A percentile compares a stretch with the other conserved stretches of the same genome.
Conservation (phyloP, 1,140 invertebrate species). For the Neodiprion pinetum region DNA sequence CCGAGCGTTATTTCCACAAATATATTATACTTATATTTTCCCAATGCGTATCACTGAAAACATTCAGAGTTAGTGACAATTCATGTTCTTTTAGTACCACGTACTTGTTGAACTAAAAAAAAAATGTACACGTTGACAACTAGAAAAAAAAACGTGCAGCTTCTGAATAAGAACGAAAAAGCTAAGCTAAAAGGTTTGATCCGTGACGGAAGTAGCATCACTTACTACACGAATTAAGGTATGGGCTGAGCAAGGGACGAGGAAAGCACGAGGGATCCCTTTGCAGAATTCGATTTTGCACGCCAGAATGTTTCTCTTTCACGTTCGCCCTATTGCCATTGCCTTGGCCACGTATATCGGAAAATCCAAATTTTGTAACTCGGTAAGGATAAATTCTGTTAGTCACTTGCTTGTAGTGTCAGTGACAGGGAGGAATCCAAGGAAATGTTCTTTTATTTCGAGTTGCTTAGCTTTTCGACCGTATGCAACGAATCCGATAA, state of each 20-base stretch:
- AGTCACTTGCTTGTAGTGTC: constrained; percentile 19
- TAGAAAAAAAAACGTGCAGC: constrained; percentile 23
- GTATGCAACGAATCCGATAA: constrained; percentile 28
- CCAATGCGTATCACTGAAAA: constrained; percentile 27
- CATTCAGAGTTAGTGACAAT: constrained; percentile 24
- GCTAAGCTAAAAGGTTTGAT: not conserved
- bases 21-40: constrained; percentile 25
- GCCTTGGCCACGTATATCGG: constrained; percentile 37
- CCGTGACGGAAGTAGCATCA: constrained; percentile 12
- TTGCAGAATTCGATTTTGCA: constrained; percentile 29
- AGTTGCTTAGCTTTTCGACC: not conserved
- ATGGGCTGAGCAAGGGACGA: constrained; percentile 13
- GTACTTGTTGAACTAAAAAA: constrained; percentile 18
- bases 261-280: constrained; percentile 18
- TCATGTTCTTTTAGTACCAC: constrained; percentile 21
- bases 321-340: constrained; percentile 47
- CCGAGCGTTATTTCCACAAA: constrained; percentile 23
- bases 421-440: constrained; percentile 24
- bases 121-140: constrained; percentile 11
- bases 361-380: not conserved
- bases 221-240: constrained; percentile 22
- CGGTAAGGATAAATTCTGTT: not conserved
- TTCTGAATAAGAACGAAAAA: constrained; percentile 3
- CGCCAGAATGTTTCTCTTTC: constrained; percentile 37
- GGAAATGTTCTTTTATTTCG: constrained; percentile 27